These are phyloP conservation scores for Heliconius himera DNA, from an alignment of 1,140 invertebrate genomes.

Conservation along the genomic window DNA sequence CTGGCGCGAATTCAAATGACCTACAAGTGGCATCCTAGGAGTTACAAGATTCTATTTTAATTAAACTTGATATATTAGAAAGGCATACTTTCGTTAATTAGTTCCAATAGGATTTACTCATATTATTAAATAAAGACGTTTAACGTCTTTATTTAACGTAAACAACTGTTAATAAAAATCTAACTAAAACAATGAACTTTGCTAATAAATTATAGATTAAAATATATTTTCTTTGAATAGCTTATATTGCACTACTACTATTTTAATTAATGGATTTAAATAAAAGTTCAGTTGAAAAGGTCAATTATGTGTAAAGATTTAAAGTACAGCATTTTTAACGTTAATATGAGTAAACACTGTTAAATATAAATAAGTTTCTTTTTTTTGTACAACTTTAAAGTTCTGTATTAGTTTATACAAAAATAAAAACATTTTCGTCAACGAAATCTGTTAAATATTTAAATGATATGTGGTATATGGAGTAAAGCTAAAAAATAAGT, in stretches of 20 bases:
- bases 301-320: background rate
- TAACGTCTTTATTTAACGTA: background rate
- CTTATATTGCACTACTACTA: background rate
- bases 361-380: background rate
- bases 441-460: too few relatives aligned
- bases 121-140: background rate
- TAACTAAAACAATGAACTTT: background rate
- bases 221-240: background rate
- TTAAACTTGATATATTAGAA: slow-evolving; percentile 16
- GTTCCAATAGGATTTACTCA: background rate
- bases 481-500: too few relatives aligned
- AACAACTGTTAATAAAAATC: background rate
- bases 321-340: background rate
- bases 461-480: too few relatives aligned
- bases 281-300: background rate
- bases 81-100: background rate
- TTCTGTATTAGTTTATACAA: background rate
- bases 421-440: too few relatives aligned
- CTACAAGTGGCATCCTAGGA: slow-evolving; percentile 31
- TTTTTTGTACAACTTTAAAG: background rate
- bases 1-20: slow-evolving; percentile 65
- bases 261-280: background rate
- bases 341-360: background rate
- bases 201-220: background rate
- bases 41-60: slow-evolving; percentile 24